Conservation (phyloP, 2,888 invertebrate species). For the Ischnura elegans region DNA sequence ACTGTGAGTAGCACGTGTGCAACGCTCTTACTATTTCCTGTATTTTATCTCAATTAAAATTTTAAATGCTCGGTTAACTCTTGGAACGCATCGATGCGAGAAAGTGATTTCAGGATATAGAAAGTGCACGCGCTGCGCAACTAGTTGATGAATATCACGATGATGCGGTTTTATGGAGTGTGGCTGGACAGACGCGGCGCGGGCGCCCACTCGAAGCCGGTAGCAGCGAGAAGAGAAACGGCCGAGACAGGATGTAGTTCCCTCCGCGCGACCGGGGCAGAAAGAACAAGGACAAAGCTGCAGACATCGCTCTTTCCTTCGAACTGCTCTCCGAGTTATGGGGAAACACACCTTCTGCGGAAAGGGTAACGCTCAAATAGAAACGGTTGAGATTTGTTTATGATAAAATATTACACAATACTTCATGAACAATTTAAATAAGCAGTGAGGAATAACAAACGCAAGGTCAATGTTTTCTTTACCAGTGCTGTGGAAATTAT, state of each 20-base stretch:
- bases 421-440: no score
- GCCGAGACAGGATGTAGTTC: not conserved
- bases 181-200: not conserved
- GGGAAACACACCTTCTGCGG: no score
- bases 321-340: not conserved
- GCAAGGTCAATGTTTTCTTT: no score
- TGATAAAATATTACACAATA: no score
- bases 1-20: not conserved
- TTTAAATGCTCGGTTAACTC: not conserved
- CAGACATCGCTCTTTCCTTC: not conserved
- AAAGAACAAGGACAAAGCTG: constrained; percentile 21
- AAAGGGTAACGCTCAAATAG: no score
- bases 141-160: not conserved
- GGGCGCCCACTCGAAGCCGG: not conserved
- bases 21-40: not conserved
- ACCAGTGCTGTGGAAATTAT: no score
- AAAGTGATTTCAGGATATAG: constrained; percentile 17
- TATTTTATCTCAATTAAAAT: not conserved
- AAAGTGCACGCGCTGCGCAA: not conserved
- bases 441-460: no score
- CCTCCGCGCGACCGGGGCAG: not conserved
- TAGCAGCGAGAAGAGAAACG: not conserved
- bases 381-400: no score
- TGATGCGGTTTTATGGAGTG: not conserved
- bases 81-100: constrained; percentile 17